Conservation (phyloP, 2,888 invertebrate genomes). For the Spilarctia lutea region DNA sequence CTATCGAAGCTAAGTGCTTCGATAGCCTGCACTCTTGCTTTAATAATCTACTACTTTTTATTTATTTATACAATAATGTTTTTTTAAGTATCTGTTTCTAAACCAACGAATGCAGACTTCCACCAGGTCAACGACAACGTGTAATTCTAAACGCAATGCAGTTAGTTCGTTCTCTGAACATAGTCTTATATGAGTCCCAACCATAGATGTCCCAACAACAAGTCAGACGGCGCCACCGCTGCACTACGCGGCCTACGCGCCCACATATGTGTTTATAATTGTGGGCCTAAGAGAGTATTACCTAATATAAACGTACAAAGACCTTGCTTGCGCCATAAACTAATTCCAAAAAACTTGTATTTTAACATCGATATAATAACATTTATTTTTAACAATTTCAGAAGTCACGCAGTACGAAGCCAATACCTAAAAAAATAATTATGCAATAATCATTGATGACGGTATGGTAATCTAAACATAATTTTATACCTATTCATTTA, state of each 20-base stretch:
- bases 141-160: too few relatives aligned
- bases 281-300: conserved; percentile 48
- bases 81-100: neutral
- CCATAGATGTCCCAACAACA: too few relatives aligned
- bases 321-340: conserved; percentile 50
- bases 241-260: conserved; percentile 66
- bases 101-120: neutral
- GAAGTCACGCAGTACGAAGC: neutral
- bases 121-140: too few relatives aligned
- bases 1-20: too few relatives aligned
- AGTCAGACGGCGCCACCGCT: conserved; percentile 58
- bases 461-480: neutral
- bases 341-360: conserved; percentile 35
- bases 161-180: neutral
- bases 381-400: neutral
- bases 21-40: too few relatives aligned
- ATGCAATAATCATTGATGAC: neutral
- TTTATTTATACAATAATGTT: too few relatives aligned
- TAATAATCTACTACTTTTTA: too few relatives aligned
- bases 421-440: neutral
- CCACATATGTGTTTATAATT: conserved; percentile 59
- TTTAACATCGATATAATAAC: neutral
- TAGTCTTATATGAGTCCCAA: neutral
- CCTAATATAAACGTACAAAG: conserved; percentile 54
- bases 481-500: neutral